Base-by-base conservation (phyloP, 2,113 vertebrate species). In the Chlamydotis undulata region DNA sequence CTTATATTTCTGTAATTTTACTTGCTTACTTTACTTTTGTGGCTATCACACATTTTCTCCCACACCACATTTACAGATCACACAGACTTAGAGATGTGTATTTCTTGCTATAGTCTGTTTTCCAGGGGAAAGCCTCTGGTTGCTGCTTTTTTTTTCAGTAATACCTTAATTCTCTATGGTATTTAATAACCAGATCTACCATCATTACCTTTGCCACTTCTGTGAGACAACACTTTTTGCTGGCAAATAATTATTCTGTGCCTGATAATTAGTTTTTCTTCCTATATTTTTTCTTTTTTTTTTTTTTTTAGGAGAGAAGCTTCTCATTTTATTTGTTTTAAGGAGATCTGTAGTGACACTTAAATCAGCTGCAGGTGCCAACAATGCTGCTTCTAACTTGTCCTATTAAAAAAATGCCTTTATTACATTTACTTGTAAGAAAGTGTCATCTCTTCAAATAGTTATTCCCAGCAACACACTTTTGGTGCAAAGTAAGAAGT, bases 51-150 rank as follows among this genome's bases (percentile, higher is more conserved):
- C 12, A 15, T 79, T 90, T 84, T 10, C 8, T 55, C 19, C 28
- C 69, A 50, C 37, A 37, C 4, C 37, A 24, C 9, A 18, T 43
- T 56, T 84, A 63, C 7, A 50, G 47, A 45, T 65, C 0, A 0
- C 41, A 39, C 6, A 23, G 25, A 53, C 17, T 76, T 68, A 70
- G 43, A 71, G 15, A 24, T 12, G 3, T 21, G 0, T 37, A 26
- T 84, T 87, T 68, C 67, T 79, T 90, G 14, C 14, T 76, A 4
- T 26, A 31, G 21, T 22, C 47, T 56, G 5, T 68, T 85, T 90
- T 78, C 49, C 8, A 71, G 10, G 4, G 29, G 5, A 43, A 84
- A 70, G 12, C 41, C 33, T 63, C 25, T 43, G 63, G 33, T 43
- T 23, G 9, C 19, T 71, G 11, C 7, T 26, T 91, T 87, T 57